A percentile compares a stretch with the other conserved stretches of the same genome.
Conservation (phyloP, 2,113 vertebrate genomes). For the Campylorhamphus procurvoides region DNA sequence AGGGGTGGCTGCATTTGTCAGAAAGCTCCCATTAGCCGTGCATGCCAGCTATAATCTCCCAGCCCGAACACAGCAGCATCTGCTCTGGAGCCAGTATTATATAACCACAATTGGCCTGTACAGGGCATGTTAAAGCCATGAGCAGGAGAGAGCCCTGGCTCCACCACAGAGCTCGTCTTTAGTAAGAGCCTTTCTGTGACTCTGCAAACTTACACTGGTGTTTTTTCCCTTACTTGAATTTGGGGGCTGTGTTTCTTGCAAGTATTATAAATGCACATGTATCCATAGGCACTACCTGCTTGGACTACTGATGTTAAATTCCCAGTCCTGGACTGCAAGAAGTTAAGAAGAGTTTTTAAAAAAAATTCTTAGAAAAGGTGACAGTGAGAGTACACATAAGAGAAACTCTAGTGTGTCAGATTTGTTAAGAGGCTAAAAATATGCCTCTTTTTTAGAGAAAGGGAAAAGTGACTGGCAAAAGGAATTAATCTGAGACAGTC, state of each 20-base stretch:
- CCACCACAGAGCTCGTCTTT: not conserved
- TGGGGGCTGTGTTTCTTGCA: not conserved
- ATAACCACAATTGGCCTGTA: conserved; percentile 57
- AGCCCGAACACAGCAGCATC: conserved; percentile 33
- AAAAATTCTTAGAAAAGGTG: not conserved
- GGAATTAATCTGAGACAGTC: conserved; percentile 55
- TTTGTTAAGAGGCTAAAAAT: conserved; percentile 40
- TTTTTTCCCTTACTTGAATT: not conserved
- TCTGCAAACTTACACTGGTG: not conserved
- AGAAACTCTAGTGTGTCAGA: not conserved
- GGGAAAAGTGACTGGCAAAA: conserved; percentile 6
- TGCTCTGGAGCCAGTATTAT: conserved; percentile 59
- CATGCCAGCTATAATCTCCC: conserved; percentile 67
- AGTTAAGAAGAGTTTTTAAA: not conserved
- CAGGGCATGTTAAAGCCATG: not conserved
- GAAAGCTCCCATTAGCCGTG: conserved; percentile 54
- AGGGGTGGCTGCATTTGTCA: conserved; percentile 40
- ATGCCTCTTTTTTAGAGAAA: not conserved
- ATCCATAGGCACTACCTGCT: not conserved
- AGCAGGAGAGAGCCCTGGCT: not conserved
- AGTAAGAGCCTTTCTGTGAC: not conserved
- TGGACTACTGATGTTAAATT: not conserved
- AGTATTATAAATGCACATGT: not conserved
- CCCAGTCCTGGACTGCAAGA: not conserved
- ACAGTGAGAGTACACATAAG: not conserved